phyloP scores from a whole-genome alignment of 2,888 invertebrate genomes.

The Drosophila tripunctata region DNA sequence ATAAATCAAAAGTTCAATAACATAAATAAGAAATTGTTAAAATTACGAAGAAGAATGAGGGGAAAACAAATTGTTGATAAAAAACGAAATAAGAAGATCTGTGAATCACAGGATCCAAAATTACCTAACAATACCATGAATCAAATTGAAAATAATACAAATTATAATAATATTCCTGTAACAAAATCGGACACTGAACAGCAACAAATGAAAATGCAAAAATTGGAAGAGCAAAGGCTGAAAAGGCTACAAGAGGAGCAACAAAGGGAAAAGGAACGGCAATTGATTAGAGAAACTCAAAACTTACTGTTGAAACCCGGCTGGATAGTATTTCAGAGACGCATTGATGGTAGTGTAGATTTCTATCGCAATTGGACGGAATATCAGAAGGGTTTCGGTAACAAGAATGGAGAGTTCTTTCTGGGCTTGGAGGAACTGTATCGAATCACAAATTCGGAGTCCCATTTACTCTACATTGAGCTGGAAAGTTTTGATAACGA shows the following conservation, averaged over 20 bases:
- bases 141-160: no score
- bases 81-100: no score
- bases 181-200: no score
- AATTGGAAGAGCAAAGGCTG: background rate
- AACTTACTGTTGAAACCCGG: slow-evolving; percentile 8
- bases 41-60: no score
- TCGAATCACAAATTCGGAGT: background rate
- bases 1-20: no score
- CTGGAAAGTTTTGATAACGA: slow-evolving; percentile 8
- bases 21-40: no score
- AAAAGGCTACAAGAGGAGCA: no score
- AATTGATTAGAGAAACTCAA: background rate
- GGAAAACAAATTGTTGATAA: no score
- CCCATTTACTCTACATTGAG: slow-evolving; percentile 25
- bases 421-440: background rate
- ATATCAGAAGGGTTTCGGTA: background rate
- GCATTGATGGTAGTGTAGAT: slow-evolving; percentile 2
- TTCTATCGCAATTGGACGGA: background rate
- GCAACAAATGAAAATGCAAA: no score
- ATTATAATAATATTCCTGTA: no score
- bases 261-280: background rate
- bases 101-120: no score
- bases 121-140: no score
- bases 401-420: background rate
- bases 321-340: slow-evolving; percentile 25